These are phyloP conservation scores for Pteropus alecto DNA, from an alignment of 2,113 vertebrate species.

Conservation along the genomic window DNA sequence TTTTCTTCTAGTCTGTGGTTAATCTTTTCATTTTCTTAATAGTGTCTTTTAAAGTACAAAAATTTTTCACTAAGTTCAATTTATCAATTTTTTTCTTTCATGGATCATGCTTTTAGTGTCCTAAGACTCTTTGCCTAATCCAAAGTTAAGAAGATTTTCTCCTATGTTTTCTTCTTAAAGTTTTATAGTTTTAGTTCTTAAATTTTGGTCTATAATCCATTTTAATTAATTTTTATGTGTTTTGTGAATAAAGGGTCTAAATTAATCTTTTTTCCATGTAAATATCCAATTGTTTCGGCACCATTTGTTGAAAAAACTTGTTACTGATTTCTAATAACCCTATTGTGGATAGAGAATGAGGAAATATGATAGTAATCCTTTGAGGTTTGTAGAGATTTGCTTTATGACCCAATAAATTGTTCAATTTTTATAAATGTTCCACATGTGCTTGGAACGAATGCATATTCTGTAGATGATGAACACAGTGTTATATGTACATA, in stretches of 20 bases:
- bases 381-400: not conserved
- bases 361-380: not conserved
- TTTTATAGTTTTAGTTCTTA: not conserved
- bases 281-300: not conserved
- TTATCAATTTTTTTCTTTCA: not conserved
- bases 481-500: not conserved
- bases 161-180: not conserved
- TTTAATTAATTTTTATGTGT: constrained; percentile 9
- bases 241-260: not conserved
- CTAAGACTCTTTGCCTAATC: not conserved
- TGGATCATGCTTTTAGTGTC: not conserved
- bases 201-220: not conserved
- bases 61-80: not conserved
- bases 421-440: not conserved
- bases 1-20: not conserved
- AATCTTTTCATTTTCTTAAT: not conserved
- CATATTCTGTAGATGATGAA: not conserved
- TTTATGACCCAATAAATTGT: not conserved
- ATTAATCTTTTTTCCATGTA: not conserved
- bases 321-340: not conserved
- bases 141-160: not conserved
- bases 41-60: not conserved
- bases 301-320: not conserved
- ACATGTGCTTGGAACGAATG: not conserved
- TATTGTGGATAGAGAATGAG: not conserved